A percentile compares a stretch with the other conserved stretches of the same genome.
Conservation (phyloP, 2,113 vertebrate genomes). For the Uria lomvia region DNA sequence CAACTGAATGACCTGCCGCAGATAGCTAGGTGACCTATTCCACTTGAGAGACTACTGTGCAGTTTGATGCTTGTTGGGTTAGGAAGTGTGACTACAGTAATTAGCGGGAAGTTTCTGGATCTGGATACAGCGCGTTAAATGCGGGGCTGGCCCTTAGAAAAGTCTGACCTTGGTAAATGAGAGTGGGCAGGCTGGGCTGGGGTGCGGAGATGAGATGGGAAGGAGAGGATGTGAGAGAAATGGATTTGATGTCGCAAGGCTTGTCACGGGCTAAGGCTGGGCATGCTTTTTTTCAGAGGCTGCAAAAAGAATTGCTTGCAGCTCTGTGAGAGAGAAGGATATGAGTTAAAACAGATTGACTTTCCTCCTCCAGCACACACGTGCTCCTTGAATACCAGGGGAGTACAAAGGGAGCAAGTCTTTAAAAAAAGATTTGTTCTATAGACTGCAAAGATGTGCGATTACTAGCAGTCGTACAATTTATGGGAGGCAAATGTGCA, state of each 20-base stretch:
- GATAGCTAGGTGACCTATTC: slow-evolving; percentile 72
- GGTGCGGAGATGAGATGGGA: slow-evolving; percentile 1
- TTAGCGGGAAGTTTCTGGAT: slow-evolving; percentile 69
- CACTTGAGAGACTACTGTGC: slow-evolving; percentile 66
- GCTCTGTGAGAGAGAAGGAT: slow-evolving; percentile 3
- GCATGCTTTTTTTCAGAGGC: neutral
- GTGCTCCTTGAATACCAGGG: slow-evolving; percentile 64
- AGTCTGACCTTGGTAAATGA: slow-evolving; percentile 66
- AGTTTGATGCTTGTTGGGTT: slow-evolving; percentile 69
- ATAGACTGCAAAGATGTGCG: slow-evolving; percentile 58
- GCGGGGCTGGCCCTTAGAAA: slow-evolving; percentile 21
- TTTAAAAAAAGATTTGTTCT: slow-evolving; percentile 68
- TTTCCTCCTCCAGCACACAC: slow-evolving; percentile 48
- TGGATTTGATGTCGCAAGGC: slow-evolving; percentile 41
- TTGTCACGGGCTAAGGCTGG: slow-evolving; percentile 37
- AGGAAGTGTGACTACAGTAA: slow-evolving; percentile 82
- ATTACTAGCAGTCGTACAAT: slow-evolving; percentile 70
- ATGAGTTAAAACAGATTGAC: slow-evolving; percentile 65
- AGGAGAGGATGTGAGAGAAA: slow-evolving; percentile 31
- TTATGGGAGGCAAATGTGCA: slow-evolving; percentile 70
- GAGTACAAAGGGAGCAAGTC: slow-evolving; percentile 67
- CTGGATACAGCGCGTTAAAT: slow-evolving; percentile 37
- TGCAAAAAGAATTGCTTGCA: slow-evolving; percentile 19
- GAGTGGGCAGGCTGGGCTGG: neutral
- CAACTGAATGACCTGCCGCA: slow-evolving; percentile 63